These are phyloP conservation scores for Mizuhopecten yessoensis DNA, from an alignment of 1,140 invertebrate genomes.

Conservation along the genomic window DNA sequence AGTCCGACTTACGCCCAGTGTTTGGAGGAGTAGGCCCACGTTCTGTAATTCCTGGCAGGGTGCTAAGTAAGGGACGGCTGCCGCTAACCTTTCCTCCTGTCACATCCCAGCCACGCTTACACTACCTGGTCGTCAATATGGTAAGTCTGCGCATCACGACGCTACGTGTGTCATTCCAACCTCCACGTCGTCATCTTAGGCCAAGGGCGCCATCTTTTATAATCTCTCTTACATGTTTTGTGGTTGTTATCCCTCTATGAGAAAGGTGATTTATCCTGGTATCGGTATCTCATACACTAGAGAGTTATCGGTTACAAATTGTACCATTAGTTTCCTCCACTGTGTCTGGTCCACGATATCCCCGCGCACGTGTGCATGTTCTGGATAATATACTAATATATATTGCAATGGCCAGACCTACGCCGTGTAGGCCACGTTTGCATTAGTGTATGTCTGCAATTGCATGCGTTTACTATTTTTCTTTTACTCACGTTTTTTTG, in stretches of 20 bases:
- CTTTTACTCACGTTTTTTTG: not conserved
- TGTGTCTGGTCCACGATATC: not conserved
- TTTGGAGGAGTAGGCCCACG: not conserved
- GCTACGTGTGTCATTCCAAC: not conserved
- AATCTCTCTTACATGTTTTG: not conserved
- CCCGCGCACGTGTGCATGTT: not conserved
- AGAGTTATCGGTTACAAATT: not conserved
- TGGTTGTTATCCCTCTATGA: not conserved
- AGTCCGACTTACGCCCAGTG: not conserved
- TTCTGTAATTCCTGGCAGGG: not conserved
- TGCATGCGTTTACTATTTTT: not conserved
- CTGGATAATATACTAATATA: not conserved
- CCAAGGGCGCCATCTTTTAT: not conserved
- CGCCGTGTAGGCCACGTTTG: not conserved
- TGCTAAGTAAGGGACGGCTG: not conserved
- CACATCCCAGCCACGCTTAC: not conserved
- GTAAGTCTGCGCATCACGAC: not conserved
- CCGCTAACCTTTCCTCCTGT: conserved; percentile 5
- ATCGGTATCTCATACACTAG: not conserved
- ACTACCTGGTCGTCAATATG: not conserved
- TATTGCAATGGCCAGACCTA: not conserved
- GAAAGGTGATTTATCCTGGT: not conserved
- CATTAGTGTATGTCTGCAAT: not conserved
- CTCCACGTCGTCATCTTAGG: not conserved
- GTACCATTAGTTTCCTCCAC: not conserved